These are phyloP conservation scores for Holacanthus passer DNA, from an alignment of 2,113 vertebrate species.

Conservation along the genomic window DNA sequence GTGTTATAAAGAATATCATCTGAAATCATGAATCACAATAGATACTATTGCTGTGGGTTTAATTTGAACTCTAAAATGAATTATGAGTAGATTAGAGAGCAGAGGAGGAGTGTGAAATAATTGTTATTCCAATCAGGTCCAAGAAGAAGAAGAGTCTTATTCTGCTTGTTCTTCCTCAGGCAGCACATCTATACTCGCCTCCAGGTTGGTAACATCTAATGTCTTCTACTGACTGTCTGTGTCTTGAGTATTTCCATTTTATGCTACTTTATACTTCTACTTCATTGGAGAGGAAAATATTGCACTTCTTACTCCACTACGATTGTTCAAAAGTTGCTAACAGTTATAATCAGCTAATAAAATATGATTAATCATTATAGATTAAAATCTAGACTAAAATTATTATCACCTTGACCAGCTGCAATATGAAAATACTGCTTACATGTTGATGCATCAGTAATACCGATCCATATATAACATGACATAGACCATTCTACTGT, in stretches of 20 bases:
- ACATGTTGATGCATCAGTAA: background rate
- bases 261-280: background rate
- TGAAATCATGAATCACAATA: no score
- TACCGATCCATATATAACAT: no score
- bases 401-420: background rate
- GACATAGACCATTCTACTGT: background rate
- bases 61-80: background rate
- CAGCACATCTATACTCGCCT: constrained; percentile 82
- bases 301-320: background rate
- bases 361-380: background rate
- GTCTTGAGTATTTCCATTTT: background rate
- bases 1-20: background rate
- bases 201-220: constrained; percentile 87
- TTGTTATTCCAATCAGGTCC: constrained; percentile 74
- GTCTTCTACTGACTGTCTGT: constrained; percentile 54
- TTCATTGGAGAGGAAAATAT: no score
- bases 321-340: background rate
- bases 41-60: no score
- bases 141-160: constrained; percentile 76
- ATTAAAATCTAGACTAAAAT: background rate
- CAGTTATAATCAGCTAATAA: background rate
- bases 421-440: constrained; percentile 7
- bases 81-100: background rate
- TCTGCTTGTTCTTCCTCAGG: constrained; percentile 85
- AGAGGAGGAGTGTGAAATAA: background rate